phyloP scores from a whole-genome alignment of 1,140 invertebrate genomes.

The Capitella teleta region DNA sequence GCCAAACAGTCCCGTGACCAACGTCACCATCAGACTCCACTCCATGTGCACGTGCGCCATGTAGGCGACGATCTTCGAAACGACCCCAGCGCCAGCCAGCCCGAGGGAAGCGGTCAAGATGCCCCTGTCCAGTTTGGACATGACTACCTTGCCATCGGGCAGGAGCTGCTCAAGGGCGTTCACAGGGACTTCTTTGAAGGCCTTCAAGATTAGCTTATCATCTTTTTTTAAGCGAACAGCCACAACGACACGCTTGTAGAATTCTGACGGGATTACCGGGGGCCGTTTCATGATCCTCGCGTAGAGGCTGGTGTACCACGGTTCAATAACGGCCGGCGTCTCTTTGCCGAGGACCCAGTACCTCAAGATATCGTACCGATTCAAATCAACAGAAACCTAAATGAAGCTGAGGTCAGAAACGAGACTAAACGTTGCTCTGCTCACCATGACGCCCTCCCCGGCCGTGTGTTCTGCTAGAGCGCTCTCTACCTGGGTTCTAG shows the following conservation, averaged over 20 bases:
- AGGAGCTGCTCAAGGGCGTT: slow-evolving; percentile 32
- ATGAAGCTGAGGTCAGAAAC: slow-evolving; percentile 11
- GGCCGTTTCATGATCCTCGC: slow-evolving; percentile 9
- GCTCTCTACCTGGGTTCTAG: slow-evolving; percentile 18
- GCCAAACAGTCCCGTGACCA: slow-evolving; percentile 15
- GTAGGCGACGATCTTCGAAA: slow-evolving; percentile 24
- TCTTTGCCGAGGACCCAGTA: slow-evolving; percentile 36
- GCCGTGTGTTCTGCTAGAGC: slow-evolving; percentile 25
- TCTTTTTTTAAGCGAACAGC: slow-evolving; percentile 33
- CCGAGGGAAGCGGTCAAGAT: slow-evolving; percentile 18
- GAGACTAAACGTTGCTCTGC: slow-evolving; percentile 11
- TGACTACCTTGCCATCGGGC: slow-evolving; percentile 32
- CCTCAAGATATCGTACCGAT: slow-evolving; percentile 32
- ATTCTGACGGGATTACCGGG: slow-evolving; percentile 17
- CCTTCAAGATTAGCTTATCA: slow-evolving; percentile 33
- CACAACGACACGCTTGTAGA: slow-evolving; percentile 35
- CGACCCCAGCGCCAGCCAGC: slow-evolving; percentile 16
- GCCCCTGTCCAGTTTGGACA: slow-evolving; percentile 23
- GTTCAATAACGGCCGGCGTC: slow-evolving; percentile 12
- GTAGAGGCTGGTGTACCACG: slow-evolving; percentile 16
- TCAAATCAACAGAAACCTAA: slow-evolving; percentile 29
- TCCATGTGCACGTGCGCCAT: slow-evolving; percentile 17
- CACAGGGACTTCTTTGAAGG: slow-evolving; percentile 35
- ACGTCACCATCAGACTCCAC: slow-evolving; percentile 20
- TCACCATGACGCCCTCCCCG: slow-evolving; percentile 27